Evolutionary conservation across 2,113 vertebrate species (phyloP), one percentile per base, ranked within the genome.

Genomic region (Orycteropus afer): DNA sequence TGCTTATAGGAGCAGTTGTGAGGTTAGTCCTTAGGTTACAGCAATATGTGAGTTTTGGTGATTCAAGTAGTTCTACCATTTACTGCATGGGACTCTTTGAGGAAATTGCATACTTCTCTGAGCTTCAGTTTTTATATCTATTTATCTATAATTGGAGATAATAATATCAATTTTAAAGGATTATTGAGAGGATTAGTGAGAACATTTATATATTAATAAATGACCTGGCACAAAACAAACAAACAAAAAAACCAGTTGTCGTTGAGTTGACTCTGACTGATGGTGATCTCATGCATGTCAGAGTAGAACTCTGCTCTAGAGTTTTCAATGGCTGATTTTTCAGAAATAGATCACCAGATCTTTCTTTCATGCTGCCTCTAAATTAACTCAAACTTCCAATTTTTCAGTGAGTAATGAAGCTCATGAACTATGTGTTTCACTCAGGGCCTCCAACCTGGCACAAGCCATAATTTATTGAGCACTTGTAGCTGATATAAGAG

Each of bases 21-120:
- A n/a, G n/a, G n/a, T n/a, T n/a, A n/a, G n/a, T n/a, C 37, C 90
- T 91, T 92, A 86, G 76, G 22, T 92, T 61, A 88, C 13, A 90
- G 13, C 1, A 45, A 4, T 67, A 59, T 73, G 34, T 92, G 29
- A 15, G 37, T 53, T 96, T 95, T 92, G 29, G 49, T 92, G 85
- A 79, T 7, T 40, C 27, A 81, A 63, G 47, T 51, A 74, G 40
- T 49, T 90, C n/a, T 74, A 65, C 51, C 37, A 80, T 61, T 92
- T 88, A 81, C 40, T 81, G 34, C 9, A 89, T 49, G 32, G 37
- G n/a, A 81, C 12, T 7, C 34, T 34, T 59, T 92, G 65, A 96
- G 63, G 14, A 94, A 90, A 4, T 69, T 78, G 3, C 4, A 40
- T 29, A 34, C 9, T 86, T 91, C 87, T 23, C 25, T 94, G 29